Evolutionary conservation across 2,797 vertebrate species (phyloP), one percentile per base, ranked within the genome.

Genomic region (Poeciliopsis paucimaculata): DNA sequence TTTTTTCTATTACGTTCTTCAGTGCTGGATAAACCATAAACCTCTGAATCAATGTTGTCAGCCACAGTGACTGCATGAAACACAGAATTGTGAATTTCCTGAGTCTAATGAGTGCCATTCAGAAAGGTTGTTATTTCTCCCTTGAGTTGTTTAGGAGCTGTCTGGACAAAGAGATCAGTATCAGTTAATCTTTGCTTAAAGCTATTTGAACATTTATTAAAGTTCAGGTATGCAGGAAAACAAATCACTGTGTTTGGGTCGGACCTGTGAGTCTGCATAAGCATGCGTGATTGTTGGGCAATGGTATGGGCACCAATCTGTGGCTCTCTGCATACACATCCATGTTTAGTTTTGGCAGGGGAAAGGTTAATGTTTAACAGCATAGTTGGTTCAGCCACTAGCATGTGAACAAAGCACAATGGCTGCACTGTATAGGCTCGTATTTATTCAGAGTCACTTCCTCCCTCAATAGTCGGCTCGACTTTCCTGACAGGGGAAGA

Each of bases 401-500:
- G 94, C 77, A 88, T 95, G 93, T 93, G 93, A 95, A 95, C 93
- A 95, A 95, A 95, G 94, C 93, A 95, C 95, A 96, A 95, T 94
- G 93, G 93, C 91, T 92, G 89, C 94, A 91, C 92, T 96, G 94
- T 96, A 93, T 87, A 86, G 90, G 78, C 87, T 87, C 90, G 90
- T 95, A 94, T 96, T 95, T 95, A 96, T 95, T 95, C 95, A 94
- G 93, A 94, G 92, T 95, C 90, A 92, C 93, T 95, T 96, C 93
- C 94, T 95, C 93, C 92, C 93, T 90, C 94, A 96, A 95, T 95
- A 94, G 94, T 90, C 82, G 49, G 90, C 92, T 93, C 91, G 82
- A 86, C 91, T 94, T 95, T 92, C 92, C 90, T 91, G 77, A 88
- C 87, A 82, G 78, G 88, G 88, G 86, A 53, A 87, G 89, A 87